Evolutionary conservation across 35 echinoderm and acorn worm genomes (phyloP), one percentile per base, ranked within the genome.

Genomic region (Hemicentrotus pulcherrimus): DNA sequence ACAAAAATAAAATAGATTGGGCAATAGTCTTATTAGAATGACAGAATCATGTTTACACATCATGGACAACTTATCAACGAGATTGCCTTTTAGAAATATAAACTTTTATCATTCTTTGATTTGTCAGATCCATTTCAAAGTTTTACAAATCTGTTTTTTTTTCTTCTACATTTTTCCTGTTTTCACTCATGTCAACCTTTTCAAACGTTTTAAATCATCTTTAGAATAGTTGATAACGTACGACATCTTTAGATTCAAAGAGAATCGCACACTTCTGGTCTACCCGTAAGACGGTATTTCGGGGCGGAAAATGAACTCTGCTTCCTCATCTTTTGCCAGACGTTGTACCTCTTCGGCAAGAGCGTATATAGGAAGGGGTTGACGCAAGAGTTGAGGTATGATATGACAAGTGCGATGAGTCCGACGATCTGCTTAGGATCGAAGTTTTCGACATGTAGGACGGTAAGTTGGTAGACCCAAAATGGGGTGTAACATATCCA

Each of bases 301-400:
- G 91, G 91, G 9, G 91, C 91, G 46, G 91, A 46, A 31, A 48
- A 93, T 13, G 91, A 93, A 58, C 46, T 50, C 91, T 93, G 91
- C n/a, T 93, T 93, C 46, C 95, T 96, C 87, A 97, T 89, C 28
- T 95, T 61, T 47, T 86, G 96, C 97, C 97, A 98, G 19, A 95
- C 95, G 52, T 96, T 96, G 52, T 95, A 96, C 55, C 96, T 93
- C 32, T 96, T 95, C 4, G 97, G 96, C 24, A 98, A 85, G 3
- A 98, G 86, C n/a, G 97, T 98, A 47, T 98, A 98, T 0, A 98
- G 94, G 11, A 98, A 97, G 32, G 97, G 97, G 61, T 98, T 98
- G 6, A 97, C 47, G 71, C 97, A 97, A 8, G 96, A 97, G 32
- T 98, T 98, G 0, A 97, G 46, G 88, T 98, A 98, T 4, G 96